Conservation (phyloP, 2,797 vertebrate genomes). For the Acrossocheilus wenchowensis region DNA sequence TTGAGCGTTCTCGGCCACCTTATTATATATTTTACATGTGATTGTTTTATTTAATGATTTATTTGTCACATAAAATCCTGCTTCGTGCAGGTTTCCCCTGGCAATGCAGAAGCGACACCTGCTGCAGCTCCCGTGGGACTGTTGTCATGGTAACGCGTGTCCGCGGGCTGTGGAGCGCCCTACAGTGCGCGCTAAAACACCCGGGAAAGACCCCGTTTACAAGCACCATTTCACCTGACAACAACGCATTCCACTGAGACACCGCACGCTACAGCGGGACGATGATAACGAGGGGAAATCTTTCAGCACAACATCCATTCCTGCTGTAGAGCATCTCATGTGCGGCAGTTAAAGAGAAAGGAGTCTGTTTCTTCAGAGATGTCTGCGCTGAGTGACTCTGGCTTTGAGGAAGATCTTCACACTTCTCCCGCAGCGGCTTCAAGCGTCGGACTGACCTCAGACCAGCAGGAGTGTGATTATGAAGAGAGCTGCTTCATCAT, state of each 20-base stretch:
- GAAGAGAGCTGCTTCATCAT: conserved; percentile 85
- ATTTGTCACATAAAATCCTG: neutral
- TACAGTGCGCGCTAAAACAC: conserved; percentile 54
- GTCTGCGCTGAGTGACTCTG: conserved; percentile 75
- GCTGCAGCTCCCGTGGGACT: conserved; percentile 6
- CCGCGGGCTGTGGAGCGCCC: conserved; percentile 3
- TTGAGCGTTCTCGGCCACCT: too few relatives aligned
- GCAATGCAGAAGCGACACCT: conserved; percentile 6
- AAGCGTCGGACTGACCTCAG: conserved; percentile 60
- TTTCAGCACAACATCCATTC: neutral
- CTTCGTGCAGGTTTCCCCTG: too few relatives aligned
- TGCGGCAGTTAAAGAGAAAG: neutral
- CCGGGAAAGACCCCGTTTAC: conserved; percentile 50
- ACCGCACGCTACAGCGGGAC: neutral
- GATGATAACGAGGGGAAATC: neutral
- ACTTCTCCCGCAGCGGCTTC: conserved; percentile 49
- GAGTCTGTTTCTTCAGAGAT: conserved; percentile 37
- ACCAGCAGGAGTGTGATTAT: conserved; percentile 82
- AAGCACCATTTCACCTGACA: neutral
- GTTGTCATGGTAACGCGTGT: conserved; percentile 39
- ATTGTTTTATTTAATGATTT: too few relatives aligned
- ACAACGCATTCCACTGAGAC: neutral
- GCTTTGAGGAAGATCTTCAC: conserved; percentile 77
- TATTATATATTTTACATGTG: too few relatives aligned
- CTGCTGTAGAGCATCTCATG: neutral